Percentiles rank a stretch among this genome's conserved stretches.
Conservation (phyloP, 2,113 vertebrate species). For the Serilophus lunatus region DNA sequence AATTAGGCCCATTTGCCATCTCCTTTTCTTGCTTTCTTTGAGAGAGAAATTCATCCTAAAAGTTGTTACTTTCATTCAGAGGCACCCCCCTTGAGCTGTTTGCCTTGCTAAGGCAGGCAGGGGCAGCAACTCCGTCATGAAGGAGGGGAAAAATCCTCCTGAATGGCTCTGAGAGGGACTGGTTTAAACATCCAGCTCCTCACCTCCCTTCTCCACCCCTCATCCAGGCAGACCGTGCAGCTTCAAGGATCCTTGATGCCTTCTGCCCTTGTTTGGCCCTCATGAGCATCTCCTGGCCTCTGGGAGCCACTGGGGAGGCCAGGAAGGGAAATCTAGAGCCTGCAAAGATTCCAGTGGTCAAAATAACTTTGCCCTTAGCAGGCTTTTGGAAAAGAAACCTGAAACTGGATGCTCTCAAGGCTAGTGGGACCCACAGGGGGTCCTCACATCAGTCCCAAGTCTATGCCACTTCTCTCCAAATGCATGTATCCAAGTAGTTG, state of each 20-base stretch:
- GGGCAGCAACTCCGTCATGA: not conserved
- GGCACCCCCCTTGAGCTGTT: not conserved
- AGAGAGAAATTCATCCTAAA: conserved; percentile 11
- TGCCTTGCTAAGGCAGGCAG: not conserved
- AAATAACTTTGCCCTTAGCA: not conserved
- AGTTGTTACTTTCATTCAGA: not conserved
- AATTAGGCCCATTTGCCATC: conserved; percentile 32
- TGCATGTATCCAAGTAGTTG: not conserved
- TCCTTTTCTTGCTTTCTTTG: conserved; percentile 27
- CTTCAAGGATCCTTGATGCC: not conserved
- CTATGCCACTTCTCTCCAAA: not conserved
- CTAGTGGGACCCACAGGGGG: not conserved
- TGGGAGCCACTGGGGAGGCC: not conserved
- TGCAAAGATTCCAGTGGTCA: not conserved
- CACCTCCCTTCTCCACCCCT: not conserved
- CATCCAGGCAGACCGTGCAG: not conserved
- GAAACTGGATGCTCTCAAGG: not conserved
- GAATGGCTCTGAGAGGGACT: not conserved
- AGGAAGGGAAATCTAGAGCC: not conserved
- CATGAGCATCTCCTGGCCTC: not conserved
- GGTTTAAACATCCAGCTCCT: not conserved
- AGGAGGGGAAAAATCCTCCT: not conserved
- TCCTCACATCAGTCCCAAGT: not conserved
- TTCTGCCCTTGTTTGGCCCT: not conserved
- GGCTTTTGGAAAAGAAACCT: not conserved